A percentile compares a stretch with the other conserved stretches of the same genome.
Conservation (phyloP, 1,140 invertebrate genomes). For the Mactra quadrangularis region DNA sequence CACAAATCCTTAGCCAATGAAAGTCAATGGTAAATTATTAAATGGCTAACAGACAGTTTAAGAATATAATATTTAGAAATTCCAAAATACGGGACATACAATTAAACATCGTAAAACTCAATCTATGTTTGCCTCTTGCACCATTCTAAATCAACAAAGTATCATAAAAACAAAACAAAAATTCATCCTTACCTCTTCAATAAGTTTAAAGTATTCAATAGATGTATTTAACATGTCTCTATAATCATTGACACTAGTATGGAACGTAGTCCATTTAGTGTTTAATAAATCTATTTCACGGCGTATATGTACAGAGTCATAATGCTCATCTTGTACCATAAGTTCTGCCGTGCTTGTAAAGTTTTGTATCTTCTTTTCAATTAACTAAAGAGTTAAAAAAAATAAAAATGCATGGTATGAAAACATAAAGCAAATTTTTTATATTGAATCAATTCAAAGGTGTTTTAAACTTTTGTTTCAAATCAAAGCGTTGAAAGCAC, state of each 20-base stretch:
- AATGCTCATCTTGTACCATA: slow-evolving; percentile 86
- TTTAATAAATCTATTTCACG: slow-evolving; percentile 88
- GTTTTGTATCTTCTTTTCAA: slow-evolving; percentile 89
- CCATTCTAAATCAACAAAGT: too few relatives aligned
- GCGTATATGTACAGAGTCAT: slow-evolving; percentile 84
- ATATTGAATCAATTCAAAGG: too few relatives aligned
- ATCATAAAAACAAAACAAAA: not conserved
- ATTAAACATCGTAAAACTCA: too few relatives aligned
- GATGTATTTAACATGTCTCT: slow-evolving; percentile 86
- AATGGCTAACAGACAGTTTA: too few relatives aligned
- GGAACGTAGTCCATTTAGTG: slow-evolving; percentile 90
- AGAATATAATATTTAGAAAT: too few relatives aligned
- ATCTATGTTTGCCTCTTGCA: too few relatives aligned
- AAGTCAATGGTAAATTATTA: too few relatives aligned
- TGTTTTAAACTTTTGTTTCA: too few relatives aligned
- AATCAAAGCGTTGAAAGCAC: too few relatives aligned
- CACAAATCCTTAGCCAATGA: too few relatives aligned
- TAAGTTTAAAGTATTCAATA: slow-evolving; percentile 86
- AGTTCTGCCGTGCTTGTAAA: slow-evolving; percentile 90
- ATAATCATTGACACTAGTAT: slow-evolving; percentile 88
- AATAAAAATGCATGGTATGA: slow-evolving; percentile 5
- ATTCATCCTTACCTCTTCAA: slow-evolving; percentile 85
- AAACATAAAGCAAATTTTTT: too few relatives aligned
- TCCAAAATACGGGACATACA: too few relatives aligned
- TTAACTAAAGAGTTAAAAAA: slow-evolving; percentile 83